These are phyloP conservation scores for Oreochromis tanganicae DNA, from an alignment of 2,113 vertebrate species.

Conservation along the genomic window DNA sequence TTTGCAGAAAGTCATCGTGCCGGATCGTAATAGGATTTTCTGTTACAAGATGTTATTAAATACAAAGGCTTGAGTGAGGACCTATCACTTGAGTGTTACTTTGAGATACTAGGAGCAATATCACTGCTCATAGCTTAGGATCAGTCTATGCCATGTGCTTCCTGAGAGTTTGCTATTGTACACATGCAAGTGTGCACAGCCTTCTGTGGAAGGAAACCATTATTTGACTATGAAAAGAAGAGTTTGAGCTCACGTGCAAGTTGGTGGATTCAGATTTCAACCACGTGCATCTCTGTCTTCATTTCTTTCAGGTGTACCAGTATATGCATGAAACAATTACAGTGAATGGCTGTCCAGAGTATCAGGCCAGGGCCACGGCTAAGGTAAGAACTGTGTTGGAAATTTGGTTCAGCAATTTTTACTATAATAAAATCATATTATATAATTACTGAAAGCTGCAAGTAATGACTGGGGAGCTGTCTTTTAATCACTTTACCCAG, in stretches of 20 bases:
- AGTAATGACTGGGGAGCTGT: neutral
- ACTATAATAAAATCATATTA: neutral
- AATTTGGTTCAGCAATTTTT: neutral
- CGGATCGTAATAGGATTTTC: neutral
- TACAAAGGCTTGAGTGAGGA: neutral
- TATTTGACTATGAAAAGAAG: conserved; percentile 11
- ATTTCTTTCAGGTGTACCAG: conserved; percentile 90
- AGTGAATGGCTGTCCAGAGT: conserved; percentile 95
- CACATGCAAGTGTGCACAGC: neutral
- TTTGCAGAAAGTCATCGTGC: neutral
- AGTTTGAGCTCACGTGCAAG: neutral
- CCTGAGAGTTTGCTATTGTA: neutral
- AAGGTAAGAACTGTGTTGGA: conserved; percentile 79
- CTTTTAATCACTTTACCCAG: neutral
- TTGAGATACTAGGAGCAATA: neutral
- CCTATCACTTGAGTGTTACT: neutral
- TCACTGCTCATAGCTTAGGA: neutral
- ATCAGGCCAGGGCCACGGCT: conserved; percentile 95
- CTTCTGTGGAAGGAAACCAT: neutral
- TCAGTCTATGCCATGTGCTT: neutral
- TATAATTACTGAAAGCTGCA: neutral
- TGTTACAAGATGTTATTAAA: neutral
- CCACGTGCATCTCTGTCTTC: neutral
- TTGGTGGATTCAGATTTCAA: neutral
- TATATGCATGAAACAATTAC: conserved; percentile 99